Conservation (phyloP, 1,140 invertebrate genomes). For the Ridgeia piscesae region DNA sequence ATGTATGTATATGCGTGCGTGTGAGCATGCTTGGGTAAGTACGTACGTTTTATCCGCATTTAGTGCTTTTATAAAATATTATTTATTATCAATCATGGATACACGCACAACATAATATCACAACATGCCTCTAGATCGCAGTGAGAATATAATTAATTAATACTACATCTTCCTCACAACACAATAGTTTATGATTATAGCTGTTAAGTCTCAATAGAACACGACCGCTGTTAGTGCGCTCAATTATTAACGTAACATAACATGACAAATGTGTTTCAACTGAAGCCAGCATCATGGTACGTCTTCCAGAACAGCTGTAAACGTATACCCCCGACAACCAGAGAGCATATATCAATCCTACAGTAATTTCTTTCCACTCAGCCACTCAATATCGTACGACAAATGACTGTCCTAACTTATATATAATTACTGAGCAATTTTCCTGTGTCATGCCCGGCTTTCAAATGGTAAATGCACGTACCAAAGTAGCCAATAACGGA, state of each 20-base stretch:
- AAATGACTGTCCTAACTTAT: neutral
- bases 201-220: neutral
- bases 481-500: neutral
- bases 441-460: neutral
- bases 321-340: neutral
- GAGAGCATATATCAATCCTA: neutral
- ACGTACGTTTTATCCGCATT: no score
- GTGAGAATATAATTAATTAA: neutral
- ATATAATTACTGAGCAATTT: neutral
- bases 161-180: neutral
- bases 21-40: no score
- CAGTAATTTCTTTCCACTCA: neutral
- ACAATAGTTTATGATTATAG: neutral
- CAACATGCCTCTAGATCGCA: no score
- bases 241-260: neutral
- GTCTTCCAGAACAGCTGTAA: neutral
- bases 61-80: no score
- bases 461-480: neutral
- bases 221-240: neutral
- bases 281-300: neutral
- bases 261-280: neutral
- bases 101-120: no score
- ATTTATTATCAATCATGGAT: no score
- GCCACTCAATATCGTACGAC: neutral
- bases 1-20: no score